A percentile compares a stretch with the other conserved stretches of the same genome.
These are phyloP conservation scores for Erpetoichthys calabaricus DNA, from an alignment of 2,797 vertebrate species.

Conservation along the genomic window DNA sequence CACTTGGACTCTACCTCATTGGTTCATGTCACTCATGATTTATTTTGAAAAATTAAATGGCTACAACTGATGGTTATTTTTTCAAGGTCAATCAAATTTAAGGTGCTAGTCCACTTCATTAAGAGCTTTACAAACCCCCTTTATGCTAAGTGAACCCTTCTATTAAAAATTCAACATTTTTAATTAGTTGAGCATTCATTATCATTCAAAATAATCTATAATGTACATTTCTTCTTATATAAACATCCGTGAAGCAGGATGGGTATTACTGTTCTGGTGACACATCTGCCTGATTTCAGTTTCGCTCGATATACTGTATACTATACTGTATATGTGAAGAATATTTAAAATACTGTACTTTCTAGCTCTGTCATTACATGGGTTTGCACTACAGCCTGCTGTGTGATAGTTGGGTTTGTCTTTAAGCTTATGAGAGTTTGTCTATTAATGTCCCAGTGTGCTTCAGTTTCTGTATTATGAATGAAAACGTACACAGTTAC, in stretches of 20 bases:
- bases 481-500: slow-evolving; percentile 44
- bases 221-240: too few species aligned
- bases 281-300: slow-evolving; percentile 2
- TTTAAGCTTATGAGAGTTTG: slow-evolving; percentile 37
- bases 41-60: too few species aligned
- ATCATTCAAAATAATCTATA: too few species aligned
- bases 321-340: slow-evolving; percentile 8
- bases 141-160: too few species aligned
- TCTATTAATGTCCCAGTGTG: slow-evolving; percentile 50
- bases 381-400: slow-evolving; percentile 20
- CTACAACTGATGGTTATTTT: too few species aligned
- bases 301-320: not conserved
- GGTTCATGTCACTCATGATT: too few species aligned
- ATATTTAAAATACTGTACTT: not conserved
- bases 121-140: too few species aligned
- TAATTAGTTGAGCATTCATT: too few species aligned
- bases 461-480: slow-evolving; percentile 45
- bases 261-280: not conserved
- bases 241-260: not conserved
- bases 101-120: too few species aligned
- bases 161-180: too few species aligned
- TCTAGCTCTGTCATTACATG: not conserved
- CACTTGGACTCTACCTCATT: too few species aligned
- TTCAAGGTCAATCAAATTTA: too few species aligned
- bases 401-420: slow-evolving; percentile 24